Evolutionary conservation across 2,888 invertebrate species (phyloP).

Genomic region (Lasioglossum oenotherae): DNA sequence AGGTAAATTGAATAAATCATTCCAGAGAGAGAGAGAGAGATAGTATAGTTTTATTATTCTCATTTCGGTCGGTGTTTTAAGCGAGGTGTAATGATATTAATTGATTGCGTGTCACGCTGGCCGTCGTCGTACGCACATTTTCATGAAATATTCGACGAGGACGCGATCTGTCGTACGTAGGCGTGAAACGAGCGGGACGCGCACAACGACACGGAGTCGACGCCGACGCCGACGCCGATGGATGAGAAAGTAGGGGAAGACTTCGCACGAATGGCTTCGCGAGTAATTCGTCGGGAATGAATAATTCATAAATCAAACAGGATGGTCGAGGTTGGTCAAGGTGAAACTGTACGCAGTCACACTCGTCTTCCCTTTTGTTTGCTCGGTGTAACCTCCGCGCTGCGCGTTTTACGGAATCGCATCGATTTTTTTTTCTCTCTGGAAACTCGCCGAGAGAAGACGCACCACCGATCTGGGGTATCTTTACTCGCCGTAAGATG

Average conservation of each 20-base stretch:
- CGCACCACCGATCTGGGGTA: neutral
- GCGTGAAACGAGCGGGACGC: conserved; percentile 4
- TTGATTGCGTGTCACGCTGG: neutral
- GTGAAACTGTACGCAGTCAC: conserved; percentile 30
- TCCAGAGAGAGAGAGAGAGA: neutral
- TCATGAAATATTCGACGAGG: neutral
- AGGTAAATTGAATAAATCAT: neutral
- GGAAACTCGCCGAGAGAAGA: neutral
- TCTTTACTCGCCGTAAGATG: neutral
- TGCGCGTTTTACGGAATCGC: neutral
- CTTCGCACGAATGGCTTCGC: conserved; percentile 14
- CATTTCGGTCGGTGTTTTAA: neutral
- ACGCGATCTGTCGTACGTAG: neutral
- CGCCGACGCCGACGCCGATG: conserved; percentile 7
- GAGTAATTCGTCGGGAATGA: conserved; percentile 55
- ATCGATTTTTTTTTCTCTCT: neutral
- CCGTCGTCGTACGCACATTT: neutral
- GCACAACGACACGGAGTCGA: neutral
- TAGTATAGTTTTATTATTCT: neutral
- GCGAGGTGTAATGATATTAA: neutral
- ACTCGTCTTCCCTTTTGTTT: neutral
- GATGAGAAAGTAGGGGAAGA: neutral
- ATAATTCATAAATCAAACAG: conserved; percentile 65
- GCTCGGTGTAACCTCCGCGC: neutral
- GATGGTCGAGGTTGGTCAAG: conserved; percentile 47